Evolutionary conservation across 1,140 invertebrate species (phyloP).

Genomic region (Leptinotarsa texana): DNA sequence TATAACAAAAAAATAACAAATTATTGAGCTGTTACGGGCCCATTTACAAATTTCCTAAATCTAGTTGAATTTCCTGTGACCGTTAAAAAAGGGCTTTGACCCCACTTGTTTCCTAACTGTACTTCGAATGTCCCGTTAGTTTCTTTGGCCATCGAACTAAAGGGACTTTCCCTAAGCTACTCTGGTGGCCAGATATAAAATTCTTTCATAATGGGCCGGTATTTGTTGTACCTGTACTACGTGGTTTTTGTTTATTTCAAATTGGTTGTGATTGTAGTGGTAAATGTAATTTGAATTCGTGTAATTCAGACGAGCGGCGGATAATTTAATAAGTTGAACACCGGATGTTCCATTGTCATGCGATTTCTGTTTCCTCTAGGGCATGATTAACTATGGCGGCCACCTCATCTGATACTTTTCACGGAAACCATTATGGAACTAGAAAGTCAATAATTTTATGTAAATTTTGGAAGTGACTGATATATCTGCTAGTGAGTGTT

Average conservation of each 20-base stretch:
- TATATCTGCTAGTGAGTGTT: background rate
- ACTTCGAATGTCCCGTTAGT: background rate
- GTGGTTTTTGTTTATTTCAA: too few species aligned
- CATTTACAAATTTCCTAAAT: too few species aligned
- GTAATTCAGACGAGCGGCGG: too few species aligned
- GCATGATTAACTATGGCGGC: background rate
- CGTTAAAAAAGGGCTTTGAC: background rate
- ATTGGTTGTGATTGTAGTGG: too few species aligned
- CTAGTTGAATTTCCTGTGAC: too few species aligned
- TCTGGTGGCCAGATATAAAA: too few species aligned
- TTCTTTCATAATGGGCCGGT: too few species aligned
- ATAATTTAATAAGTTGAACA: slow-evolving; percentile 7
- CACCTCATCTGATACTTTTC: background rate
- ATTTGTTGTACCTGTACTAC: too few species aligned
- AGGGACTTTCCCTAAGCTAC: background rate
- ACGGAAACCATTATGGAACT: background rate
- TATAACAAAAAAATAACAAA: too few species aligned
- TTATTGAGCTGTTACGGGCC: too few species aligned
- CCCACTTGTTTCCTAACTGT: background rate
- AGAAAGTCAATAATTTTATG: background rate
- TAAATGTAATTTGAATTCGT: too few species aligned
- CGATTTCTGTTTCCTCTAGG: slow-evolving; percentile 14
- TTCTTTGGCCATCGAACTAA: slow-evolving; percentile 2
- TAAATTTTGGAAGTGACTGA: too few species aligned
- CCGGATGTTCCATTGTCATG: slow-evolving; percentile 19